Conservation (phyloP, 2,888 invertebrate species). For the Sicus ferrugineus region DNA sequence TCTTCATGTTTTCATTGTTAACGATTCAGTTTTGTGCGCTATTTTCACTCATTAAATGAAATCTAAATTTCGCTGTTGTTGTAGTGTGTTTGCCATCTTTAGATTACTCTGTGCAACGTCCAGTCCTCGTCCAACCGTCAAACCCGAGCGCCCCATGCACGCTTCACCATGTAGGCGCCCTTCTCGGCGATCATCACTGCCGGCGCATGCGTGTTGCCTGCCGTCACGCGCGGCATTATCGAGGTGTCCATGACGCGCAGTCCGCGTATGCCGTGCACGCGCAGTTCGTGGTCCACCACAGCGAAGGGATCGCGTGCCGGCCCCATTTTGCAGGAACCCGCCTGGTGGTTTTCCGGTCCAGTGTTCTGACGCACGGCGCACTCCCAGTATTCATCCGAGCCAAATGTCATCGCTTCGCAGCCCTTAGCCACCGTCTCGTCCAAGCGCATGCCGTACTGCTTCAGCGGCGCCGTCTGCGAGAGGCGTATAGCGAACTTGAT, state of each 20-base stretch:
- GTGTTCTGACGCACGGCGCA: conserved; percentile 77
- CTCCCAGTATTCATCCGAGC: conserved; percentile 77
- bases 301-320: conserved; percentile 74
- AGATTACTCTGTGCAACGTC: conserved; percentile 63
- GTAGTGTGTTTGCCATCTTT: conserved; percentile 29
- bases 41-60: neutral
- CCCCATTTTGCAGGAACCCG: conserved; percentile 85
- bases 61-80: conserved; percentile 1
- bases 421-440: conserved; percentile 78
- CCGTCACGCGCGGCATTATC: conserved; percentile 79
- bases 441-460: conserved; percentile 76
- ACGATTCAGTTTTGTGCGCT: no score
- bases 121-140: conserved; percentile 60
- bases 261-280: conserved; percentile 71
- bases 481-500: conserved; percentile 79
- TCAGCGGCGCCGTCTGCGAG: conserved; percentile 73
- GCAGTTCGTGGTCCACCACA: conserved; percentile 75
- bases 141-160: conserved; percentile 63
- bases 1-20: neutral
- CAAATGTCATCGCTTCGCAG: conserved; percentile 78
- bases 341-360: conserved; percentile 84
- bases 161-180: conserved; percentile 60
- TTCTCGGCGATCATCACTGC: conserved; percentile 85
- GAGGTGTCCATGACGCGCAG: conserved; percentile 81
- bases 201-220: conserved; percentile 81